phyloP scores from a whole-genome alignment of 2,888 invertebrate species.

The Sinohyriopsis cumingii region DNA sequence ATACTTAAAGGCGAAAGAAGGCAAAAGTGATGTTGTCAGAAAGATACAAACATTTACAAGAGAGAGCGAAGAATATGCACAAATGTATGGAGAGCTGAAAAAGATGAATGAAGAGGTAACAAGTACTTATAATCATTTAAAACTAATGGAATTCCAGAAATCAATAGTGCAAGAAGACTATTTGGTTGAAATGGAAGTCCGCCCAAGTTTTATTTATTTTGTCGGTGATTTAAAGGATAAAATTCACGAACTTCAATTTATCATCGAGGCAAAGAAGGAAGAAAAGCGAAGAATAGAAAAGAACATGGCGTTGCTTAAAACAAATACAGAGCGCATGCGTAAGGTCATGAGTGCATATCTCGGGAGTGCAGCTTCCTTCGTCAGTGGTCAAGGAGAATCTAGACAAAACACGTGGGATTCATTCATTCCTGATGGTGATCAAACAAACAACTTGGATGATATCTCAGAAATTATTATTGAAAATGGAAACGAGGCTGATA shows the following conservation, averaged over 20 bases:
- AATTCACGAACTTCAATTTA: constrained; percentile 40
- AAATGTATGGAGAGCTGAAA: constrained; percentile 32
- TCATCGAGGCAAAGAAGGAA: constrained; percentile 32
- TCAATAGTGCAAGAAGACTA: constrained; percentile 57
- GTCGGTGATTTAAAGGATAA: constrained; percentile 48
- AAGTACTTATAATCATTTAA: constrained; percentile 45
- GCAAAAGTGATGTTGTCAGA: constrained; percentile 25
- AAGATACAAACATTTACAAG: constrained; percentile 29
- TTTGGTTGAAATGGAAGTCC: constrained; percentile 54
- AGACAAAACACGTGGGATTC: not conserved
- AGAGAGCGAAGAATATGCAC: constrained; percentile 27
- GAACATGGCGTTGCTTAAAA: constrained; percentile 43
- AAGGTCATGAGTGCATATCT: constrained; percentile 44
- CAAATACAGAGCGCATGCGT: constrained; percentile 51
- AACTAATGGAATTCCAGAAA: constrained; percentile 56
- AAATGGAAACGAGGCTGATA: constrained; percentile 33
- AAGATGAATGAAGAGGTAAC: constrained; percentile 40
- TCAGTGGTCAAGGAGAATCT: constrained; percentile 1
- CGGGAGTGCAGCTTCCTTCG: constrained; percentile 20
- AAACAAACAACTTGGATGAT: not conserved
- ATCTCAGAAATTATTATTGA: constrained; percentile 3
- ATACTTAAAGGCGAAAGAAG: constrained; percentile 33
- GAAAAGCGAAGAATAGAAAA: constrained; percentile 50
- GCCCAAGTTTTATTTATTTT: constrained; percentile 63
- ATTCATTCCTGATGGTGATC: not conserved